Conservation (phyloP, 2,888 invertebrate genomes). For the Stenodera caucasica region DNA sequence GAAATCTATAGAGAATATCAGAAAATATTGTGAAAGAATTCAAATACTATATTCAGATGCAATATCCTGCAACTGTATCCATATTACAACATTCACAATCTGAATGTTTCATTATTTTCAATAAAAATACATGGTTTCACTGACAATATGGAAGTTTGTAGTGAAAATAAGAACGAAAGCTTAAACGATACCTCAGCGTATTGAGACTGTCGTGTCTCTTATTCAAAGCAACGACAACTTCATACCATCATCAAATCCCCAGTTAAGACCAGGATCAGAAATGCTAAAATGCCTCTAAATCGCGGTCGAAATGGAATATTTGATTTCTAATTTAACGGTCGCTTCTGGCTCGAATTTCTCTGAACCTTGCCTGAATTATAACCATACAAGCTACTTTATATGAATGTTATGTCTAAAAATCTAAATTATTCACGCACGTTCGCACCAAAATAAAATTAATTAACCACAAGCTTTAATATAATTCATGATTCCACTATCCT, state of each 20-base stretch:
- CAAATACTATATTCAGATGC: too few relatives aligned
- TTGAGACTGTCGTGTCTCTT: slow-evolving; percentile 13
- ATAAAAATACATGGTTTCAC: slow-evolving; percentile 18
- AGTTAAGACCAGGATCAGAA: slow-evolving; percentile 41
- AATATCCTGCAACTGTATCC: too few relatives aligned
- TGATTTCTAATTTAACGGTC: slow-evolving; percentile 43
- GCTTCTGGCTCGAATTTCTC: slow-evolving; percentile 25
- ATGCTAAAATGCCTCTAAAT: slow-evolving; percentile 40
- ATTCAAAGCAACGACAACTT: neutral
- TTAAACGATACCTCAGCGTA: slow-evolving; percentile 27
- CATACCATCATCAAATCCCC: slow-evolving; percentile 30
- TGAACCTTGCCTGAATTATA: slow-evolving; percentile 20
- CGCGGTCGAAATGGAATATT: slow-evolving; percentile 45
- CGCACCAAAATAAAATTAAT: neutral
- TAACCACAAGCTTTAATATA: neutral
- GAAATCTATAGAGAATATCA: neutral
- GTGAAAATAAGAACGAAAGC: slow-evolving; percentile 23
- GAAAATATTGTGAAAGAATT: neutral
- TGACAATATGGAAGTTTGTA: slow-evolving; percentile 20
- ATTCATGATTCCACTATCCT: neutral
- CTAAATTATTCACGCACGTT: slow-evolving; percentile 7
- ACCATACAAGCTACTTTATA: slow-evolving; percentile 2
- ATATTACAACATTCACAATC: neutral
- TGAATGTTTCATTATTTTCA: slow-evolving; percentile 16
- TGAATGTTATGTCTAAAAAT: neutral